Conservation (phyloP, 2,888 invertebrate species). For the Ptychoptera contaminata region DNA sequence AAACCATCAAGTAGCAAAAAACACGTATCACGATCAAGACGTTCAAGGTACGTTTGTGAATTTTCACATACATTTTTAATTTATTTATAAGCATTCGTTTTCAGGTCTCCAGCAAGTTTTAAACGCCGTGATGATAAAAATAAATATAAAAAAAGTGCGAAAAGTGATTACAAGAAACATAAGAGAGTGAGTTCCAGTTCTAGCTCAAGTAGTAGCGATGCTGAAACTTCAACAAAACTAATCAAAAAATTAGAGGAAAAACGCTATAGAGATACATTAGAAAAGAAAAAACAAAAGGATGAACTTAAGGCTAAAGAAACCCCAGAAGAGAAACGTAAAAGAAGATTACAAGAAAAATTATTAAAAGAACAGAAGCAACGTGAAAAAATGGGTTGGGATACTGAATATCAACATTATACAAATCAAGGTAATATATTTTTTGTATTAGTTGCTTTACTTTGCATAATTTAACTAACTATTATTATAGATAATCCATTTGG, state of each 20-base stretch:
- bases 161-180: no score
- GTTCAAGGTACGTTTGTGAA: no score
- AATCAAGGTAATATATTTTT: slow-evolving; percentile 41
- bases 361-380: slow-evolving; percentile 76
- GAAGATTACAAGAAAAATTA: slow-evolving; percentile 80
- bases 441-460: no score
- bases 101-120: no score
- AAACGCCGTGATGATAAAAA: no score
- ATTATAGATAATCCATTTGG: slow-evolving; percentile 92
- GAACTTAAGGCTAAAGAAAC: slow-evolving; percentile 78
- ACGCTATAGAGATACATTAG: slow-evolving; percentile 44
- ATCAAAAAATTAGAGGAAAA: slow-evolving; percentile 59
- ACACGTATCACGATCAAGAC: no score
- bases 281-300: slow-evolving; percentile 54
- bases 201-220: not conserved
- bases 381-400: slow-evolving; percentile 94
- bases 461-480: not conserved
- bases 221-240: slow-evolving; percentile 39
- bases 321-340: slow-evolving; percentile 78
- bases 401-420: slow-evolving; percentile 91
- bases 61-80: no score
- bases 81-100: no score
- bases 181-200: no score
- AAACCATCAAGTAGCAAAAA: no score
- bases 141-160: no score